Percentiles rank a stretch among this genome's conserved stretches.
Conservation (phyloP, 2,113 vertebrate genomes). For the Kryptolebias marmoratus region DNA sequence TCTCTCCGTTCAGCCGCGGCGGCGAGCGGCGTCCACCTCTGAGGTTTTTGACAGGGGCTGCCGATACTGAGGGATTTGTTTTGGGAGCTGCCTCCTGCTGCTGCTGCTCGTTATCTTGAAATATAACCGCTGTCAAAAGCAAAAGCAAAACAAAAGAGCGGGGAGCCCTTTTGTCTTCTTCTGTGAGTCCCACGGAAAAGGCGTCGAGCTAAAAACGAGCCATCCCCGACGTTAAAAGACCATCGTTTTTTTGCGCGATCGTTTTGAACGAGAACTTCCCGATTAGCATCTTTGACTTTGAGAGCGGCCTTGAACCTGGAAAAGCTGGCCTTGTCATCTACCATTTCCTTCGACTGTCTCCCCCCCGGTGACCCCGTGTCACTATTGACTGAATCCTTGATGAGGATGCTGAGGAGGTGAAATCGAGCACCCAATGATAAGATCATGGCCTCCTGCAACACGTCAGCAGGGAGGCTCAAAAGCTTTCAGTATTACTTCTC, state of each 20-base stretch:
- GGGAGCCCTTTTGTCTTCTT: not conserved
- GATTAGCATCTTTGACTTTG: constrained; percentile 41
- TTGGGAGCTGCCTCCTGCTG: constrained; percentile 25
- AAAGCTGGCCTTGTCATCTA: constrained; percentile 55
- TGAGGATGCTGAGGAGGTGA: constrained; percentile 89
- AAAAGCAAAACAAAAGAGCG: constrained; percentile 8
- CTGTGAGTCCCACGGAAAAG: not conserved
- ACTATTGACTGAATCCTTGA: constrained; percentile 84
- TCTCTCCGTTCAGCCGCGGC: not conserved
- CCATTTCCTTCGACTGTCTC: constrained; percentile 49
- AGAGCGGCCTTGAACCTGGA: constrained; percentile 41
- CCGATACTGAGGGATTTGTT: constrained; percentile 44
- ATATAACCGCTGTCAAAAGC: constrained; percentile 35
- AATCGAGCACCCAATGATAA: constrained; percentile 87
- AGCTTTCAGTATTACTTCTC: not conserved
- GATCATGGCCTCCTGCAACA: constrained; percentile 77
- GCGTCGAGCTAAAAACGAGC: not conserved
- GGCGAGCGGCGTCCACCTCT: not conserved
- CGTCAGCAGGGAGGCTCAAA: constrained; percentile 11
- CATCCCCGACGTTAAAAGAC: constrained; percentile 9
- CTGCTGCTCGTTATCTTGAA: constrained; percentile 47
- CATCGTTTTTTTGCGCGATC: constrained; percentile 13
- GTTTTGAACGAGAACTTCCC: not conserved
- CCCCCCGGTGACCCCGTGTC: constrained; percentile 67
- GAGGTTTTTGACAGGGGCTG: constrained; percentile 46